Conservation (phyloP, 2,888 invertebrate species). For the Scrobipalpa atriplicella region DNA sequence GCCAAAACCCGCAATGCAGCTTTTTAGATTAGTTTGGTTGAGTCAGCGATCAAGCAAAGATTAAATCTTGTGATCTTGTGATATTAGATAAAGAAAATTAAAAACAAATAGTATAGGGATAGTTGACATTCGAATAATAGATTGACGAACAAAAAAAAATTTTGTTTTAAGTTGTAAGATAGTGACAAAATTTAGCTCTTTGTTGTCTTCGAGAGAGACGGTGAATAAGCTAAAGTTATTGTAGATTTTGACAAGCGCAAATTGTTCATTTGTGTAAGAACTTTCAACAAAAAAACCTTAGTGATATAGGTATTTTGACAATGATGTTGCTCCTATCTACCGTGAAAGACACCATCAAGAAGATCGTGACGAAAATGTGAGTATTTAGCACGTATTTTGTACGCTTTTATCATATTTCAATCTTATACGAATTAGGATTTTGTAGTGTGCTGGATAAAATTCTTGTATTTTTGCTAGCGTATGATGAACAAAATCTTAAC, state of each 20-base stretch:
- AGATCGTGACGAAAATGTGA: constrained; percentile 61
- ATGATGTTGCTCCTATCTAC: constrained; percentile 31
- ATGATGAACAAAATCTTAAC: too few relatives aligned
- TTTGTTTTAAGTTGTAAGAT: background rate
- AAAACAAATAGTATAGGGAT: background rate
- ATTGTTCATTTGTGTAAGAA: background rate
- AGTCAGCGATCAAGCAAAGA: background rate
- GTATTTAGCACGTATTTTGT: constrained; percentile 38
- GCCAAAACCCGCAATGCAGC: background rate
- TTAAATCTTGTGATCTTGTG: background rate
- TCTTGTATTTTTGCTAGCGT: too few relatives aligned
- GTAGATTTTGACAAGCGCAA: background rate
- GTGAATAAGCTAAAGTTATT: background rate
- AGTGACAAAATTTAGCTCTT: background rate
- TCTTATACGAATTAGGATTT: too few relatives aligned
- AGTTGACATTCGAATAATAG: background rate
- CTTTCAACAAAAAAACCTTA: background rate
- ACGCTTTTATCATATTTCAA: too few relatives aligned
- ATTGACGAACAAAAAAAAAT: background rate
- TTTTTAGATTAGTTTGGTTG: background rate
- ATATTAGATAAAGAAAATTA: background rate
- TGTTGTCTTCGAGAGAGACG: background rate
- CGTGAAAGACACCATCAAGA: constrained; percentile 57
- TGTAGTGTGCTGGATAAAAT: too few relatives aligned
- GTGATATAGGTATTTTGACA: background rate